Evolutionary conservation across 64 coral and sea anemone species (phyloP), one percentile per base, ranked within the genome.

Genomic region (Dendronephthya gigantea): DNA sequence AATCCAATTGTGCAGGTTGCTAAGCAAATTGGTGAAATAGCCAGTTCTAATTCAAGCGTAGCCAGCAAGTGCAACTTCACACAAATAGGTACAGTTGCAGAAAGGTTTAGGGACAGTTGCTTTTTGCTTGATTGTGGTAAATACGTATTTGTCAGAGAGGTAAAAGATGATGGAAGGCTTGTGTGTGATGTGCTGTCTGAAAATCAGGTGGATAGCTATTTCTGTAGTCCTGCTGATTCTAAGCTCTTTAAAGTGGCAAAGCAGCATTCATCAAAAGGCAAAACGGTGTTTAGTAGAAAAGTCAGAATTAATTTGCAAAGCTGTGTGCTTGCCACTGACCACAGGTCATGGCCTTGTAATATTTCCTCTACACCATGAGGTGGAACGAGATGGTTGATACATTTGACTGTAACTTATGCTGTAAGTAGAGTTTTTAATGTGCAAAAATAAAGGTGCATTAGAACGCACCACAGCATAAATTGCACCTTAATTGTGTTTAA

Each of bases 101-200:
- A 36, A 79, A 36, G 32, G 19, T 34, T 34, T 29, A 79, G 36
- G 30, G 72, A 36, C n/a, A 28, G 72, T 34, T 79, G 36, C 29
- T 34, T 79, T 15, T 34, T 79, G 36, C 72, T 79, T 79, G 72
- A 79, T 33, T n/a, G n/a, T n/a, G 19, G 25, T 27, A 79, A 79
- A 79, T 35, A 1, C 37, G 72, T 33, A 34, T 79, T 79, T 79
- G 72, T 79, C 0, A 79, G 29, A 34, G 72, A 79, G 36, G 32
- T 33, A 34, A 34, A 19, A 34, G 36, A 39, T 79, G 72, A 79
- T 79, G 72, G 72, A 28, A 34, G 29, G 13, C 72, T 79, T 29
- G 72, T 79, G 36, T 79, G 72, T 79, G 72, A 79, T 79, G 72
- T 79, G 72, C 15, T 79, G 25, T 39, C 72, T 19, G 72, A 79